phyloP scores from a whole-genome alignment of 2,113 vertebrate genomes.

The Casuarius casuarius region DNA sequence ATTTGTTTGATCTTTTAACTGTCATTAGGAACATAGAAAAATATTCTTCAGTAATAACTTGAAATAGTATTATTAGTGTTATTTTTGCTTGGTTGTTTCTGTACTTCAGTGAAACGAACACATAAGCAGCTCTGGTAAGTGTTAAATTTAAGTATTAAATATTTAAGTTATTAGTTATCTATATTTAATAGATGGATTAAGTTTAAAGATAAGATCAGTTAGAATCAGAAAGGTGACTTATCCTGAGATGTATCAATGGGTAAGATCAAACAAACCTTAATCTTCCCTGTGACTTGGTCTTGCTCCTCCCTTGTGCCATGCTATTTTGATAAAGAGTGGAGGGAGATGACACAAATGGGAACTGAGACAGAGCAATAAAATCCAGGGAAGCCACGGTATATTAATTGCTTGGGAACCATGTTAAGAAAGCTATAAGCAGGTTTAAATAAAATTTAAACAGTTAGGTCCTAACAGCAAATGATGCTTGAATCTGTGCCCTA shows the following conservation, averaged over 20 bases:
- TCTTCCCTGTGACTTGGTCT: background rate
- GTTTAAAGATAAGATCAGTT: background rate
- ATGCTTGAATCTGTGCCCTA: background rate
- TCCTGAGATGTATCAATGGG: background rate
- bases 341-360: background rate
- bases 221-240: background rate
- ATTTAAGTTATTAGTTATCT: background rate
- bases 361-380: background rate
- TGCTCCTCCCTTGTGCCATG: background rate
- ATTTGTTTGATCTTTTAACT: background rate
- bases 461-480: background rate
- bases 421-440: background rate
- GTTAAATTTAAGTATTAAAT: background rate
- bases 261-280: background rate
- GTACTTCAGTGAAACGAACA: background rate
- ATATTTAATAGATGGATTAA: background rate
- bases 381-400: background rate
- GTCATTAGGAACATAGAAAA: background rate
- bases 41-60: background rate
- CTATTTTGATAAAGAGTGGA: fast-evolving
- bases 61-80: background rate
- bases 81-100: background rate
- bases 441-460: background rate
- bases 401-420: background rate
- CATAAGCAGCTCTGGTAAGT: background rate